Base-by-base conservation (phyloP, 37 sponge, comb jelly and placozoan genomes). In the Halisarca cf. caerulea region DNA sequence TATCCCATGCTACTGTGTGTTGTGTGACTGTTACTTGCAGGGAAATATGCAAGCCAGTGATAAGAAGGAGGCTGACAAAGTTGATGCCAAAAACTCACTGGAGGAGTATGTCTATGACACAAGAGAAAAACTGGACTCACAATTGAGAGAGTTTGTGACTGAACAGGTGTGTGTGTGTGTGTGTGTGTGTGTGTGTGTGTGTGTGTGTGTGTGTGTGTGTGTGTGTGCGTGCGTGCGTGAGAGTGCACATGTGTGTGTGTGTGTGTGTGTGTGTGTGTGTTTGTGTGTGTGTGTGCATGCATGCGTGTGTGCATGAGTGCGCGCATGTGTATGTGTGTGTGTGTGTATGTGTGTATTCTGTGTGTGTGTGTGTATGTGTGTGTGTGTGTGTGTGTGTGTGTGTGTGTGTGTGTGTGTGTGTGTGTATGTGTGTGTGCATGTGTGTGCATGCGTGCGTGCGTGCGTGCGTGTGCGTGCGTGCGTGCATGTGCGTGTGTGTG, bases 81-180 rank as follows among this genome's bases (percentile, higher is more conserved):
- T 70, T n/a, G 89, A 93, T 42, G 93, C 94, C 23, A 91, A 90
- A 81, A 99, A 99, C 59, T 79, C 94, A 28, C 89, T 99, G 24
- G 99, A 99, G 47, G 99, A 99, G 87, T 99, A 96, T 83, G 96
- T 99, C 7, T 99, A 99, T 62, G 88, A 88, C 30, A 96, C 95
- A 92, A 69, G 96, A 57, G 97, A 96, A 44, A 99, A 96, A 66
- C 43, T 91, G 60, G 72, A 84, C 0, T 47, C 54, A 62, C 24
- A 36, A 15, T 82, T 93, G 25, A 28, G 20, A 2, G 90, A 98
- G 77, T 98, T 85, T 55, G 81, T 98, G 20, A 61, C 87, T 2
- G 94, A 95, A 57, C 71, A 82, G 58, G 96, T 94, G 27, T 84
- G 86, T 44, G 60, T 21, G 20, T 17, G 20, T 2, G 2, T 32